Evolutionary conservation across 2,888 invertebrate genomes (phyloP).

Genomic region (Plebejus melissa): DNA sequence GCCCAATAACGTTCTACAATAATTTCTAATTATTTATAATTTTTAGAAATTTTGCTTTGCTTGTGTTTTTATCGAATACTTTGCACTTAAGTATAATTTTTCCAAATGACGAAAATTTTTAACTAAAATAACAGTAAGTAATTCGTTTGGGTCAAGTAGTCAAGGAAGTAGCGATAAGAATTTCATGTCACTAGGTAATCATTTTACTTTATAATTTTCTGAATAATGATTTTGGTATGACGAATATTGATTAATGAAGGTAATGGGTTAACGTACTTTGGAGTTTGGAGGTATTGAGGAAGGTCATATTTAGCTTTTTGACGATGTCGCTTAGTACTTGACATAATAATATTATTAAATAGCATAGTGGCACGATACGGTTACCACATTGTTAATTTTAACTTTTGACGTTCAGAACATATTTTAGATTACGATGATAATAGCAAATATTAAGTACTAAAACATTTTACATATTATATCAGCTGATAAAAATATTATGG

Average conservation of each 20-base stretch:
- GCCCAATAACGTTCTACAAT: too few species aligned
- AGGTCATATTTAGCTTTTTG: slow-evolving; percentile 9
- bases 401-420: neutral
- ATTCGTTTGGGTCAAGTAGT: neutral
- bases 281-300: neutral
- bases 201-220: neutral
- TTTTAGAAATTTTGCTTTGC: too few species aligned
- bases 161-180: neutral
- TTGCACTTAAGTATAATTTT: neutral
- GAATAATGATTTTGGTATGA: neutral
- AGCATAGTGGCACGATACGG: neutral
- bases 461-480: too few species aligned
- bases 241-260: neutral
- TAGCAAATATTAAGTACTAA: too few species aligned
- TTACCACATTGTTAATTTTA: neutral
- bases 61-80: too few species aligned
- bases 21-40: too few species aligned
- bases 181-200: neutral
- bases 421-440: too few species aligned
- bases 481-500: too few species aligned
- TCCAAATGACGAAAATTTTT: neutral
- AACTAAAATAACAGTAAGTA: neutral
- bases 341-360: neutral
- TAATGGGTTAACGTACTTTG: neutral
- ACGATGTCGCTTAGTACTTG: neutral